phyloP scores from a whole-genome alignment of 1,140 invertebrate genomes.

The Lasioglossum baleicum region DNA sequence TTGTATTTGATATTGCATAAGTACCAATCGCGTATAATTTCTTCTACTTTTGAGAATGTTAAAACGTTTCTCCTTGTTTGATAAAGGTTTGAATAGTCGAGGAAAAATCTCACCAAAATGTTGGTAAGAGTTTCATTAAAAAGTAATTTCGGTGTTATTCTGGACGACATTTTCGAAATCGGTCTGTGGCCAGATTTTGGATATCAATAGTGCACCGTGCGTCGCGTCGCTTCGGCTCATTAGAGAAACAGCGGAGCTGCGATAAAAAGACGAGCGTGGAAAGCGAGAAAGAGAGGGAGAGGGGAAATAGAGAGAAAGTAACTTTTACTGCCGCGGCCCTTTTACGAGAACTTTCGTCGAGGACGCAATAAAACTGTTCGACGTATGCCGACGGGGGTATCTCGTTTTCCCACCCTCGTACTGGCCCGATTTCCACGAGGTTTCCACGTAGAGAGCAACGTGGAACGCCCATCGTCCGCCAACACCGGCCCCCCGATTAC shows the following conservation, averaged over 20 bases:
- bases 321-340: slow-evolving; percentile 34
- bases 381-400: slow-evolving; percentile 49
- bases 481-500: slow-evolving; percentile 37
- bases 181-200: too few relatives aligned
- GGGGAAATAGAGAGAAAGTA: slow-evolving; percentile 2
- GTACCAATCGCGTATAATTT: too few relatives aligned
- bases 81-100: too few relatives aligned
- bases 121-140: too few relatives aligned
- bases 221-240: slow-evolving; percentile 3
- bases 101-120: too few relatives aligned
- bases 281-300: slow-evolving; percentile 34
- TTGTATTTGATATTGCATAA: too few relatives aligned
- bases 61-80: too few relatives aligned
- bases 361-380: slow-evolving; percentile 57
- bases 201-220: too few relatives aligned
- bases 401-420: slow-evolving; percentile 45
- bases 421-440: not conserved
- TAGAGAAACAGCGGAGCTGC: not conserved
- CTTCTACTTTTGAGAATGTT: too few relatives aligned
- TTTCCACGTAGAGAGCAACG: not conserved
- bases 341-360: slow-evolving; percentile 40
- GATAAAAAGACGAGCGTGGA: slow-evolving; percentile 27
- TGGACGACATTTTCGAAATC: too few relatives aligned
- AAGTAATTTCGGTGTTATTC: too few relatives aligned
- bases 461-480: slow-evolving; percentile 39